Percentiles rank a stretch among this genome's conserved stretches.
These are phyloP conservation scores for Pipa parva DNA, from an alignment of 2,113 vertebrate species.

Conservation along the genomic window DNA sequence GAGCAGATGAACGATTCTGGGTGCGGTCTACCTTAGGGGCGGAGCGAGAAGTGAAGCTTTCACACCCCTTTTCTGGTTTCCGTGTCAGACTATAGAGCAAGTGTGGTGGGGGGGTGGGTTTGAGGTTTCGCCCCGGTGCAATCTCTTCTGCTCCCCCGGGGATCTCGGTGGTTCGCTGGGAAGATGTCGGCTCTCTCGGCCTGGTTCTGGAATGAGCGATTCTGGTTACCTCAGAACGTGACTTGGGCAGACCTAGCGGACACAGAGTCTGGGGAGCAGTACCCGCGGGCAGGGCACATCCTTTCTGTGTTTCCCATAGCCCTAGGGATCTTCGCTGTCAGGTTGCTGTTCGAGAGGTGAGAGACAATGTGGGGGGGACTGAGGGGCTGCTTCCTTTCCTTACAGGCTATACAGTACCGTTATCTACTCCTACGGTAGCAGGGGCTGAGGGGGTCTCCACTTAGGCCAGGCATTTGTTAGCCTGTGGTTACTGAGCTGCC, in stretches of 20 bases:
- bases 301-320: conserved; percentile 79
- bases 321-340: conserved; percentile 74
- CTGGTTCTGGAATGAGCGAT: conserved; percentile 93
- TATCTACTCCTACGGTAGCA: too few species aligned
- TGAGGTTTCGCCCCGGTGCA: conserved; percentile 26
- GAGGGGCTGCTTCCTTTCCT: too few species aligned
- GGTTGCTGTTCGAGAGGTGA: conserved; percentile 91
- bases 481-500: too few species aligned
- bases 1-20: neutral
- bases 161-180: neutral
- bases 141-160: conserved; percentile 1
- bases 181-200: conserved; percentile 65
- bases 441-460: too few species aligned
- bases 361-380: too few species aligned
- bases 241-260: conserved; percentile 89
- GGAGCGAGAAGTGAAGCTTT: neutral
- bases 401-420: too few species aligned
- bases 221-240: conserved; percentile 92
- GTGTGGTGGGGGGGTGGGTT: conserved; percentile 17
- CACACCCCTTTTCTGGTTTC: conserved; percentile 17
- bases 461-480: too few species aligned
- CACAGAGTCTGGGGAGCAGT: conserved; percentile 61
- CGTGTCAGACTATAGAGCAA: conserved; percentile 34
- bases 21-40: conserved; percentile 16
- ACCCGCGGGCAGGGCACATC: conserved; percentile 76